Evolutionary conservation across 2,113 vertebrate genomes (phyloP).

Genomic region (Setophaga coronata): DNA sequence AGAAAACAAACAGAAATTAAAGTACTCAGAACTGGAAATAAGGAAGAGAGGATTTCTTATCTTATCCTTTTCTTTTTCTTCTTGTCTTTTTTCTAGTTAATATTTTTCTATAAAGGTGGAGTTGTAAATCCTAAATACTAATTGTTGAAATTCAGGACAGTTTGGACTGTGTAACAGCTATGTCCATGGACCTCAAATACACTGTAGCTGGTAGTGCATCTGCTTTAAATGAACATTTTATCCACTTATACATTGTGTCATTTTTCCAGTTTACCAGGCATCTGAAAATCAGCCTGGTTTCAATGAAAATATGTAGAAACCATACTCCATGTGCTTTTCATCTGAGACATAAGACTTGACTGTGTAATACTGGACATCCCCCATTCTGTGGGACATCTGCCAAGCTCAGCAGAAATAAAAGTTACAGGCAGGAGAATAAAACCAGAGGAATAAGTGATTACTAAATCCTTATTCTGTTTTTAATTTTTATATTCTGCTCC

Average conservation of each 20-base stretch:
- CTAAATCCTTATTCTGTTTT: not conserved
- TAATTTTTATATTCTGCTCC: not conserved
- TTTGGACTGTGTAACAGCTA: not conserved
- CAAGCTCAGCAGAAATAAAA: constrained; percentile 9
- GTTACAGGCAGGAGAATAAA: not conserved
- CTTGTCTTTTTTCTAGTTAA: not conserved
- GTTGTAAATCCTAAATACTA: not conserved
- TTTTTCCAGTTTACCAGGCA: not conserved
- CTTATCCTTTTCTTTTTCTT: not conserved
- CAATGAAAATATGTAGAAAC: not conserved
- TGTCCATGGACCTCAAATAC: not conserved
- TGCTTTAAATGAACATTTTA: not conserved
- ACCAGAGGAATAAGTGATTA: not conserved
- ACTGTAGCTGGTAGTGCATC: not conserved
- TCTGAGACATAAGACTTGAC: not conserved
- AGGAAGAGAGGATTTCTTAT: not conserved
- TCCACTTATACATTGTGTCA: not conserved
- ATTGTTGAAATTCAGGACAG: not conserved
- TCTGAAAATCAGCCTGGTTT: not conserved
- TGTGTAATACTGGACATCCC: not conserved
- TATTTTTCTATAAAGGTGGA: not conserved
- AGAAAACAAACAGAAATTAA: not conserved
- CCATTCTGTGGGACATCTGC: not conserved
- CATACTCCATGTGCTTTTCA: not conserved
- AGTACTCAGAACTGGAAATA: not conserved